phyloP scores from a whole-genome alignment of 2,888 invertebrate genomes.

The Eupithecia exiguata region DNA sequence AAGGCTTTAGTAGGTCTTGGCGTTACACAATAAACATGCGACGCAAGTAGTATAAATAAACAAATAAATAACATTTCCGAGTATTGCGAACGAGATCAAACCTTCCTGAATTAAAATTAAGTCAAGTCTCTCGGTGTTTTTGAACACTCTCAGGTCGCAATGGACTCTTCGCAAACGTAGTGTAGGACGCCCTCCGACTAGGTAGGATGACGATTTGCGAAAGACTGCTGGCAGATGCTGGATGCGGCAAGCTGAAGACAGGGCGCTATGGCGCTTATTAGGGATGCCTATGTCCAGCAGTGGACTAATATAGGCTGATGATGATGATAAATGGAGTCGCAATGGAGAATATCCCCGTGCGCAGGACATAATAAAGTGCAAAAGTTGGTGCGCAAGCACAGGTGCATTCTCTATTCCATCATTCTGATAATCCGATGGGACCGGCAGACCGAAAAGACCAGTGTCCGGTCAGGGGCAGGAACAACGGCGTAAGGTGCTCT shows the following conservation, averaged over 20 bases:
- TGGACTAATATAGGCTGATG: no score
- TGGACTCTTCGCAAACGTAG: neutral
- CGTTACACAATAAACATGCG: neutral
- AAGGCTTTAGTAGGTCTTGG: neutral
- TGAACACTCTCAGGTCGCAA: neutral
- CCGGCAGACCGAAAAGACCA: neutral
- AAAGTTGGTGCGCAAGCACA: neutral
- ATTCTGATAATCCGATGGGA: neutral
- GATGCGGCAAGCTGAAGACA: no score
- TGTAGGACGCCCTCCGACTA: no score
- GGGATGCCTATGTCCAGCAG: no score
- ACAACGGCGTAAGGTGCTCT: neutral
- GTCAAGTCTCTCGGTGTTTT: neutral
- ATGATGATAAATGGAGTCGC: no score
- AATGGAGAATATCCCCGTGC: neutral
- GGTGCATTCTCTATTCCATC: neutral
- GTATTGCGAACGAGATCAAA: neutral
- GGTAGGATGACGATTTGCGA: no score
- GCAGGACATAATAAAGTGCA: neutral
- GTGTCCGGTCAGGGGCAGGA: neutral
- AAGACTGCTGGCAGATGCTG: no score
- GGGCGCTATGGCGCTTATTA: no score
- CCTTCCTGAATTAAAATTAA: neutral
- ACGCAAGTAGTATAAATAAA: neutral
- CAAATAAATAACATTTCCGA: no score